phyloP scores from a whole-genome alignment of 1,140 invertebrate species.

The Sminthurinus signatus region DNA sequence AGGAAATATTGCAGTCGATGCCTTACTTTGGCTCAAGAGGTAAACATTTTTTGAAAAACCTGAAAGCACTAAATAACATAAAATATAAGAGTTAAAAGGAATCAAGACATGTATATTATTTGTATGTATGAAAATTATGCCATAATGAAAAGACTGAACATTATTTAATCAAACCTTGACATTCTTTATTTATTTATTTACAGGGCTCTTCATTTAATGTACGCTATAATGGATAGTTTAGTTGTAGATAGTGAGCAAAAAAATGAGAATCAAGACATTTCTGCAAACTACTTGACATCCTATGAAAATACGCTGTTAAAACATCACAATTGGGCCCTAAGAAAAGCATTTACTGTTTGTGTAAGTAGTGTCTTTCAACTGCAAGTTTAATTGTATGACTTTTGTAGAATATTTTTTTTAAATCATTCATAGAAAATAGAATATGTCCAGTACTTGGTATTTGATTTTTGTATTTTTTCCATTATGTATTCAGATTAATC shows the following conservation, averaged over 20 bases:
- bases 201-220: conserved; percentile 2
- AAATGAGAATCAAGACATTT: not conserved
- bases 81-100: too few relatives aligned
- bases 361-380: conserved; percentile 1
- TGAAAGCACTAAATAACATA: too few relatives aligned
- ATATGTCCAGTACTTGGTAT: too few relatives aligned
- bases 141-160: too few relatives aligned
- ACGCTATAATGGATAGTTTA: not conserved
- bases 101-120: too few relatives aligned
- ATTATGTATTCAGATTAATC: conserved; percentile 3
- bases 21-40: not conserved
- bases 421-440: too few relatives aligned
- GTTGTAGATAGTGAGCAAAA: not conserved
- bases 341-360: not conserved
- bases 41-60: not conserved
- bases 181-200: not conserved
- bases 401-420: not conserved
- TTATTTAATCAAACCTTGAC: too few relatives aligned
- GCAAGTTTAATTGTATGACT: not conserved
- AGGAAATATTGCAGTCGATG: not conserved
- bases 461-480: not conserved
- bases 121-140: too few relatives aligned
- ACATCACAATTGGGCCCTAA: not conserved
- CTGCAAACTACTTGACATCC: not conserved
- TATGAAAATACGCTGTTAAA: not conserved